Base-by-base conservation (phyloP, 2,888 invertebrate species). In the Orthosia cruda region DNA sequence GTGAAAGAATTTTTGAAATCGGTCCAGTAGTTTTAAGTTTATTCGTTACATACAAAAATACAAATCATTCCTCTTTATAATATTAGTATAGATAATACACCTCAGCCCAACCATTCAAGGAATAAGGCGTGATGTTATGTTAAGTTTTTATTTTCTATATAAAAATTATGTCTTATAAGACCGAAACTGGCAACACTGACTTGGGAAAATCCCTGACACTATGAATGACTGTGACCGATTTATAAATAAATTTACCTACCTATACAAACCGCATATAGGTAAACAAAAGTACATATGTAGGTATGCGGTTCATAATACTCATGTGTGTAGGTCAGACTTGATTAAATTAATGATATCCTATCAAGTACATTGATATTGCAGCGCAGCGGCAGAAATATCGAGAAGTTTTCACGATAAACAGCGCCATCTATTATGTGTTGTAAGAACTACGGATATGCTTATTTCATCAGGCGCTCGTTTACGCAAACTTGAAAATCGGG, bases 171-270 rank as follows among this genome's bases (percentile, higher is more conserved):
- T 12, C 2, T 69, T 18, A 2, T 15, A 11, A 59, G 1, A n/a
- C 16, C 18, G 18, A 5, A 54, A 59, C 50, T 74, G 67, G 58
- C 64, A 64, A 71, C 11, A 55, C 69, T 40, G 18, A 54, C 15
- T 15, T 3, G 55, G 82, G 67, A 47, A 74, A 55, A 65, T 11
- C 52, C 61, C 49, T 18, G n/a, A 12, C 45, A 23, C 15, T 47
- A 3, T 16, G 12, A 57, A 50, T 57, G 26, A 69, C 26, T 62
- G 13, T n/a, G n/a, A 32, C 2, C 12, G 23, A 16, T 57, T 50
- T n/a, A 62, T 57, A 32, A 78, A 71, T 57, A 78, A 18, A 49
- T 45, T 18, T 23, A 26, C 4, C 2, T 26, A 1, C 20, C 49
- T 20, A 45, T 15, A 16, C 20, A 52, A 45, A 66, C 57, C 20